These are phyloP conservation scores for Pollenia amentaria DNA, from an alignment of 2,888 invertebrate species.

Conservation along the genomic window DNA sequence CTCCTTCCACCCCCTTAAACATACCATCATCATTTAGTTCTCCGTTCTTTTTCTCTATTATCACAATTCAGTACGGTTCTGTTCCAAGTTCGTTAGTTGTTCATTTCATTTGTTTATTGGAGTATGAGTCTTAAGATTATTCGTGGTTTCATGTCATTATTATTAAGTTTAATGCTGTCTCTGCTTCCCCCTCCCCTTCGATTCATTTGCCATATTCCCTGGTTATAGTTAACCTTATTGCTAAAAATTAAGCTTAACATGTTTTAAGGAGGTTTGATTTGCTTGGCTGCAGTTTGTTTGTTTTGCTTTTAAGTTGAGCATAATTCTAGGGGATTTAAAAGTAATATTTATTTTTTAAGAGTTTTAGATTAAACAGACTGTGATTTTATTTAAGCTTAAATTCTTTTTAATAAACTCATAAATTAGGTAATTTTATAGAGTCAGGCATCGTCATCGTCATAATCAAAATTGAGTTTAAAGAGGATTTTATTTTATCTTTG, in stretches of 20 bases:
- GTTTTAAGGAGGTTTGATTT: slow-evolving; percentile 47
- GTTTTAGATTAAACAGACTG: slow-evolving; percentile 47
- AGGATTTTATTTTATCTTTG: background rate
- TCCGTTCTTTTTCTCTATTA: background rate
- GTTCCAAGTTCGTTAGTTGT: slow-evolving; percentile 65
- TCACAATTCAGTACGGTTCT: slow-evolving; percentile 2
- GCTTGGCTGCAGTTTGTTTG: slow-evolving; percentile 19
- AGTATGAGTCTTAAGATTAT: slow-evolving; percentile 61
- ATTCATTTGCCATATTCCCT: background rate
- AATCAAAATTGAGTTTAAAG: background rate
- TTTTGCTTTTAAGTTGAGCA: slow-evolving; percentile 43
- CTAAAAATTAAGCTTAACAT: slow-evolving; percentile 65
- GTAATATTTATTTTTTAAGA: slow-evolving; percentile 62
- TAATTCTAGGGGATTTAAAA: slow-evolving; percentile 68
- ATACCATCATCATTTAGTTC: background rate
- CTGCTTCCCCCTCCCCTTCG: background rate
- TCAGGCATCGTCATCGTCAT: background rate
- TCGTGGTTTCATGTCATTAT: slow-evolving; percentile 72
- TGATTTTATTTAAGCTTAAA: slow-evolving; percentile 45
- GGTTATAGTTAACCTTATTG: slow-evolving; percentile 11
- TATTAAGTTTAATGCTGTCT: slow-evolving; percentile 39
- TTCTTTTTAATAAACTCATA: slow-evolving; percentile 65
- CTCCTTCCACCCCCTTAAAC: background rate
- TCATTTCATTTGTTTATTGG: slow-evolving; percentile 69
- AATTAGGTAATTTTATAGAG: slow-evolving; percentile 62